Conservation (phyloP, 2,888 invertebrate genomes). For the Ichneumoninae sp. region DNA sequence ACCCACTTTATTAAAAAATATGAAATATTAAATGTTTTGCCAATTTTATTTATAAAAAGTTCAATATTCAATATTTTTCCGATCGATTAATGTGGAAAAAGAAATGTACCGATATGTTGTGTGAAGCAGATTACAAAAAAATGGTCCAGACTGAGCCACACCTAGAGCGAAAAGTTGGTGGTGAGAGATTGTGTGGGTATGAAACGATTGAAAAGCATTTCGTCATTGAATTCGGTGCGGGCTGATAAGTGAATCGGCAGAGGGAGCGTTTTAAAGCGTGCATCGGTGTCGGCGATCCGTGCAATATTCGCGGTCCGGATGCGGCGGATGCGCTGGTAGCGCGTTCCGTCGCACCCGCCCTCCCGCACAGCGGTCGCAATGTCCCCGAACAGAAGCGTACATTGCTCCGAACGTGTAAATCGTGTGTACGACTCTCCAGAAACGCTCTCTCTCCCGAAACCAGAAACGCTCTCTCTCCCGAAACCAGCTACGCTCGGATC, state of each 20-base stretch:
- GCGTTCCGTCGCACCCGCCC: neutral
- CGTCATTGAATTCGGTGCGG: conserved; percentile 50
- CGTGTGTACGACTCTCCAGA: conserved; percentile 53
- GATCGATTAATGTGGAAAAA: too few species aligned
- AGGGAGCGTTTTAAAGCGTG: conserved; percentile 29
- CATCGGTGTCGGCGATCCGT: conserved; percentile 43
- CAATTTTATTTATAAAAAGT: too few species aligned
- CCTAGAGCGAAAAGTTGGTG: conserved; percentile 20
- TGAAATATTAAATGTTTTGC: too few species aligned
- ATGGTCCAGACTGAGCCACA: conserved; percentile 10
- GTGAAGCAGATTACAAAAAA: neutral
- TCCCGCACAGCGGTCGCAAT: conserved; percentile 29
- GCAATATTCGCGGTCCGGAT: conserved; percentile 52
- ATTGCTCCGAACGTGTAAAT: conserved; percentile 36
- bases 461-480: neutral
- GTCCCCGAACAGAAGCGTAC: conserved; percentile 37
- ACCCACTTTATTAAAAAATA: too few species aligned
- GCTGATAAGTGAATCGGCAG: conserved; percentile 53
- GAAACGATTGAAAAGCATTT: conserved; percentile 46
- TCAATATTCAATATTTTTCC: too few species aligned
- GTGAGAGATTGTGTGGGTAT: conserved; percentile 17
- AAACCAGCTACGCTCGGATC: conserved; percentile 18
- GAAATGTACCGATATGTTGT: too few species aligned
- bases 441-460: conserved; percentile 16
- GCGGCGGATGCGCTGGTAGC: neutral